Evolutionary conservation across 2,797 vertebrate genomes (phyloP), one percentile per base, ranked within the genome.

Genomic region (Carapus acus): DNA sequence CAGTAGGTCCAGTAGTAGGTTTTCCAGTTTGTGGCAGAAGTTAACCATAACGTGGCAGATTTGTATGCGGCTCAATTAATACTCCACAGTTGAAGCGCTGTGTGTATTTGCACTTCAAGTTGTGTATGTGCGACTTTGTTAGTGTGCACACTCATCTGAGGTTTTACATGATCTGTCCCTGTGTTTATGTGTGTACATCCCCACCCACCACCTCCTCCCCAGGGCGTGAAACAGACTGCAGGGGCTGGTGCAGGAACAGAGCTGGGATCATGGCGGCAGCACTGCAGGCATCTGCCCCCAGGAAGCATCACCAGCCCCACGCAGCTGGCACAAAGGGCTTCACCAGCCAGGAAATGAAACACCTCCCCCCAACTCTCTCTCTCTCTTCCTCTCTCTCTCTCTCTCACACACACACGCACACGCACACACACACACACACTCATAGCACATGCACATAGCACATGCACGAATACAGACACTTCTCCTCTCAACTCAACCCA

Each of bases 241-340:
- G 79, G 81, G 76, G 67, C 78, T 76, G 73, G 77, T 84, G 77
- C 69, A 77, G 79, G 66, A 83, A 77, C 82, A 79, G 83, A 80
- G 82, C 78, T 78, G 83, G 77, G 84, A 83, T 87, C 84, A 80
- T 80, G 80, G 79, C 78, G 80, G 82, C 71, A 71, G 70, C 76
- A 82, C 83, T 82, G 78, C 84, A 84, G 82, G 84, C 80, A 83
- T 83, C 80, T 85, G 59, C 78, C 83, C 81, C 78, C 81, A 84
- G 83, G 81, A 89, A 86, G 74, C 66, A 81, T 77, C 81, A 71
- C n/a, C 73, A 86, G 77, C 73, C 80, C 81, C 54, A 64, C 83
- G 64, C 80, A 87, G 86, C 82, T 85, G 85, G 76, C 85, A 83
- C 71, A 20, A 49, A 77, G 77, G 79, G 76, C 80, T 62, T 43